phyloP scores from a whole-genome alignment of 1,140 invertebrate species.

The Delia radicum region DNA sequence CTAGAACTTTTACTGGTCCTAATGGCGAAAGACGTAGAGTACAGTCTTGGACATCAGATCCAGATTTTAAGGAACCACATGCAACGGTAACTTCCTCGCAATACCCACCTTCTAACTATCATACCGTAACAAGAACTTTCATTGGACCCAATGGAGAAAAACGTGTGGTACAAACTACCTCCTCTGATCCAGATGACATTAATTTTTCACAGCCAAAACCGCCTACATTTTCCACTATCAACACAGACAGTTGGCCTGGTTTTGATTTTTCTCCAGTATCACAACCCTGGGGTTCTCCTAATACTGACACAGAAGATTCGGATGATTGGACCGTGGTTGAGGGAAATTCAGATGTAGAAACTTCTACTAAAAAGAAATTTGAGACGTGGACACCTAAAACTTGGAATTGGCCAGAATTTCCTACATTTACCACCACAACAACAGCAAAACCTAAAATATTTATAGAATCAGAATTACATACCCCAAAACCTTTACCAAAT shows the following conservation, averaged over 20 bases:
- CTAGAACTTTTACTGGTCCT: background rate
- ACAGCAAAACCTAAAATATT: background rate
- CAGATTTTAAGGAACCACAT: background rate
- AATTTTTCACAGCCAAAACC: background rate
- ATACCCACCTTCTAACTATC: background rate
- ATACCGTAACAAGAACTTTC: background rate
- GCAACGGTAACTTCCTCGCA: background rate
- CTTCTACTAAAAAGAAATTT: background rate
- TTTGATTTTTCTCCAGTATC: background rate
- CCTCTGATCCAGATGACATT: background rate
- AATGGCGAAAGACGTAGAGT: background rate
- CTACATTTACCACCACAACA: background rate
- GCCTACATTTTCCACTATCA: too few species aligned
- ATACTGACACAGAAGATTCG: background rate
- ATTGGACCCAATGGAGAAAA: background rate
- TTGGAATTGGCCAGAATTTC: background rate
- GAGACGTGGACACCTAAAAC: background rate
- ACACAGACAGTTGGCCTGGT: background rate
- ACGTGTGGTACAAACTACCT: background rate
- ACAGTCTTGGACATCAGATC: background rate
- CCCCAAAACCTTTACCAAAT: constrained; percentile 28
- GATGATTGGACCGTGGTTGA: background rate
- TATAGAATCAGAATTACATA: too few species aligned
- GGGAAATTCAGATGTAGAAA: background rate
- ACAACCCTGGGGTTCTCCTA: background rate